Evolutionary conservation across 2,113 vertebrate genomes (phyloP), one percentile per base, ranked within the genome.

Genomic region (Cariama cristata): DNA sequence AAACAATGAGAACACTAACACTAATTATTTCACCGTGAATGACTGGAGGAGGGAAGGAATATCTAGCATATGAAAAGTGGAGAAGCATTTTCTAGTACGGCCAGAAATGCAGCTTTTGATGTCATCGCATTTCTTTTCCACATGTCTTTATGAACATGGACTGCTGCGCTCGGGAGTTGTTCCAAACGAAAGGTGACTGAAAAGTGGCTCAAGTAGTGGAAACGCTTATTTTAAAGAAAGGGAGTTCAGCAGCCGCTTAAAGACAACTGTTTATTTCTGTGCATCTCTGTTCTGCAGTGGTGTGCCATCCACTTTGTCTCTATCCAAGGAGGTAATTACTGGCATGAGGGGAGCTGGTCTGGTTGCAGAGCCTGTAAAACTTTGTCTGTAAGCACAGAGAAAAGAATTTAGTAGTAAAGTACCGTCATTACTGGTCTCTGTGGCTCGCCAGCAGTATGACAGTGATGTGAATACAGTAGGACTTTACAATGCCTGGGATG

Each of bases 1-100:
- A 97, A 98, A 98, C 97, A 98, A 96, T 98, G 96, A 94, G 97
- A 94, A 97, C 91, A 94, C 93, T 97, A 97, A 97, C 95, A 94
- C 91, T 84, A 96, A 97, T 96, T 98, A 94, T 96, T 97, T 98
- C 94, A 66, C 96, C 88, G 50, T 92, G 95, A 97, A 89, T 96
- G 88, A 85, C 62, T 84, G 84, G 92, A 93, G 90, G 26, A 69
- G 91, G 75, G 88, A 83, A 81, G 81, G 93, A 91, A 75, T 93
- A 89, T 80, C 56, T 21, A 80, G 64, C 66, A n/a, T 68, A 90
- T 62, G 75, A 76, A 66, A 91, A 90, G 83, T 74, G 79, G 87
- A 90, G 79, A 92, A 59, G 35, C 8, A 0, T 23, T 95, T 90
- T 96, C 40, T 89, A 72, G 32, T 26, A 11, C 14, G 74, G 47